These are phyloP conservation scores for Ricordea florida DNA, from an alignment of 92 coral and sea anemone genomes.

Conservation along the genomic window DNA sequence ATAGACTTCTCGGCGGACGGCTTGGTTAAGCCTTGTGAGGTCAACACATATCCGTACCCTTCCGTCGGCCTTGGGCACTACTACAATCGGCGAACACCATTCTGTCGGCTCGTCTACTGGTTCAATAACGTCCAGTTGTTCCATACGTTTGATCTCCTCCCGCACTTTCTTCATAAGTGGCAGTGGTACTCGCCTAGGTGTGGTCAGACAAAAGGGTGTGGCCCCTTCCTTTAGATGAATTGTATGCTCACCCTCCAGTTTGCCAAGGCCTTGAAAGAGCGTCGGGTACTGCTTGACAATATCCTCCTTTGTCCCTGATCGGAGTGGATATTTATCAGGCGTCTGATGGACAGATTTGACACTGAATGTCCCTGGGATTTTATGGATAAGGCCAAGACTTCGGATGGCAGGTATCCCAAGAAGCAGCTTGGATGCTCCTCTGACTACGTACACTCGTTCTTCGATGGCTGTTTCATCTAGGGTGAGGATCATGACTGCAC, in stretches of 20 bases:
- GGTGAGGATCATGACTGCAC: not conserved
- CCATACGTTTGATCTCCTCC: conserved; percentile 31
- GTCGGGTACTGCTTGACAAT: conserved; percentile 42
- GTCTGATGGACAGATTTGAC: no score
- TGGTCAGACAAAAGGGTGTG: conserved; percentile 41
- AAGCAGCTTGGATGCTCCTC: no score
- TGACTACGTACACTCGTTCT: no score
- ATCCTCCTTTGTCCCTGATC: conserved; percentile 14
- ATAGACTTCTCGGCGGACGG: no score
- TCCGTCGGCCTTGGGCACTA: conserved; percentile 53
- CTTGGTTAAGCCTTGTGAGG: conserved; percentile 41
- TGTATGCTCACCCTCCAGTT: conserved; percentile 33
- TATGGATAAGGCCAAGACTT: no score
- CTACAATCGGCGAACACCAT: conserved; percentile 47
- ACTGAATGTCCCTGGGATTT: no score
- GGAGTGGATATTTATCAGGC: no score
- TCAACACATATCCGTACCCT: conserved; percentile 38
- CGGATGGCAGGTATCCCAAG: no score
- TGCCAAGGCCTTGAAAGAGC: conserved; percentile 52
- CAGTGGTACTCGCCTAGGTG: conserved; percentile 41
- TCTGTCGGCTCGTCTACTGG: conserved; percentile 43
- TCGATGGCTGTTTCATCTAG: no score
- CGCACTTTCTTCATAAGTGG: conserved; percentile 27
- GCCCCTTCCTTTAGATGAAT: conserved; percentile 32
- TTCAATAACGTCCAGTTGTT: conserved; percentile 29